Evolutionary conservation across 2,113 vertebrate genomes (phyloP), one percentile per base, ranked within the genome.

Genomic region (Notarius quadriscutis): DNA sequence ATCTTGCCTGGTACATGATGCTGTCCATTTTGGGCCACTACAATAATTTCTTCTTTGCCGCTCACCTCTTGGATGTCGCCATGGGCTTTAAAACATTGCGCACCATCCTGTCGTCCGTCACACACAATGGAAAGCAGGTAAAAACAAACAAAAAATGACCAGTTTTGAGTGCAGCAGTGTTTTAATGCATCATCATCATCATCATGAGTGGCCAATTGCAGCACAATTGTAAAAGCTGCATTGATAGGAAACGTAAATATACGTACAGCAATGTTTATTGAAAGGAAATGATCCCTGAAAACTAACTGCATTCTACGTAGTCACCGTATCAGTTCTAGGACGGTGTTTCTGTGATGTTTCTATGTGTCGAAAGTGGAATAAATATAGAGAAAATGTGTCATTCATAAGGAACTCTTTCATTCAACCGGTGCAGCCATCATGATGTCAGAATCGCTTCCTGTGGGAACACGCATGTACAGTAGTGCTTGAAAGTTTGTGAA

Each of bases 121-220:
- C 96, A 2, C 96, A 97, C 93, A 97, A 97, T 27, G 96, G 96
- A 83, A 97, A 97, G 87, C 96, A 97, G 96, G 96, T 97, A 17
- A 58, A 79, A 27, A 17, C 0, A 12, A 12, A 77, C 20, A 50
- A 12, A 41, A 7, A 20, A 17, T 72, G 17, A 51, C 9, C 83
- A 11, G 12, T 10, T 17, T 30, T 87, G 67, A 7, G 27, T 8
- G 1, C 34, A 74, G 18, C 22, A 65, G 22, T 65, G 63, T 65
- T 65, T 65, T 65, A 65, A 65, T n/a, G 25, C 18, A 58, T 14
- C 15, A 0, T 4, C 41, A 17, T 58, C 57, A 58, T 58, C 57
- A 58, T 60, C 58, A 60, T 6, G 17, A 20, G 17, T 60, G 58
- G 58, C 17, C 58, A 20, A 0, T 7, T 60, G 58, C 58, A 60